These are phyloP conservation scores for Argya squamiceps DNA, from an alignment of 2,797 vertebrate genomes.

Conservation along the genomic window DNA sequence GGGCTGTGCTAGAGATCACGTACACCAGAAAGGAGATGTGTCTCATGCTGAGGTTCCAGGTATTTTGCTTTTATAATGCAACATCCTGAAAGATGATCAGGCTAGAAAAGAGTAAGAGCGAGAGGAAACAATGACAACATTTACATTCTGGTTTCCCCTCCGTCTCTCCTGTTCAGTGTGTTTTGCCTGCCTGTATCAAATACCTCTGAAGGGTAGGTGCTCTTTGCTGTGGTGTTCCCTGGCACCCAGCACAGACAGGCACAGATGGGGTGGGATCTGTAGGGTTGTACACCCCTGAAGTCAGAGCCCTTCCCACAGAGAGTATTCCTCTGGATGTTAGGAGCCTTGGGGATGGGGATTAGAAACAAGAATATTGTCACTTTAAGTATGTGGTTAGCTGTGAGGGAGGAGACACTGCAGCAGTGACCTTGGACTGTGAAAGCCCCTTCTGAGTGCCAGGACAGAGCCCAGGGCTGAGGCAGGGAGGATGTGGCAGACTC, in stretches of 20 bases:
- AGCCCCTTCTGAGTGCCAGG: neutral
- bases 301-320: neutral
- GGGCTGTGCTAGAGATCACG: neutral
- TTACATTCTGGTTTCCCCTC: neutral
- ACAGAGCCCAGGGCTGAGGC: neutral
- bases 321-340: neutral
- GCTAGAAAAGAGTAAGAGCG: neutral
- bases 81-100: slow-evolving; percentile 29
- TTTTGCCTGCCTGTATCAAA: neutral
- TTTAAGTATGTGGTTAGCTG: neutral
- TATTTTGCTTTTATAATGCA: slow-evolving; percentile 46
- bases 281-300: neutral
- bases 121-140: neutral
- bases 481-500: neutral
- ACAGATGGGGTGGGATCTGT: neutral
- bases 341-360: neutral
- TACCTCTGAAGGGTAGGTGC: neutral
- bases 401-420: neutral
- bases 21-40: neutral
- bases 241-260: neutral
- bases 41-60: slow-evolving; percentile 23
- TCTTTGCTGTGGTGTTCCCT: neutral
- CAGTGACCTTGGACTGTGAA: neutral
- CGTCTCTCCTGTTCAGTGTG: rapidly evolving
- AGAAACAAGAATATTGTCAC: neutral